Evolutionary conservation across 1,140 invertebrate genomes (phyloP), one percentile per base, ranked within the genome.

Genomic region (Hyposmocoma kahamanoa): DNA sequence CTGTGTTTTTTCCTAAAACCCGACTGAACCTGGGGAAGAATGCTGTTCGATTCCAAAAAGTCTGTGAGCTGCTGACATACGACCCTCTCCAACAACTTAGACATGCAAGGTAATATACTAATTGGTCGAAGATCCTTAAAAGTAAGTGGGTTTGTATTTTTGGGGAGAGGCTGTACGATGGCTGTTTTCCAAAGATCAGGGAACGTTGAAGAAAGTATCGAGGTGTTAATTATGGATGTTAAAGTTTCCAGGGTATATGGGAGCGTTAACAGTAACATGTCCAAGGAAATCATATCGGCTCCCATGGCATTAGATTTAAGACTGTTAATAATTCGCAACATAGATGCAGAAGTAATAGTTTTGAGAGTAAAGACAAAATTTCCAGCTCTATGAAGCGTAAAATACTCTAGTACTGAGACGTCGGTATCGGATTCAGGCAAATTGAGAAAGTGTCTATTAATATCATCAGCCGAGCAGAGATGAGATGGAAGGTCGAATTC

Each of bases 361-460:
- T 20, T 19, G 2, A 39, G 18, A 39, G 15, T 9, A 20, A 39
- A 39, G 6, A 19, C 20, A 2, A n/a, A 10, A 15, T n/a, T 28
- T 43, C 9, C 13, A 28, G n/a, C n/a, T 15, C n/a, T 43, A 11
- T 43, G 42, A 17, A 22, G 15, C 18, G 22, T 22, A 19, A 10
- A 43, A 43, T 24, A 43, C 8, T 3, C 26, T 9, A 43, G 11
- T 24, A 6, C 13, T 6, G 42, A 43, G 3, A 43, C n/a, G 9
- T 21, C 20, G 11, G n/a, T 34, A 36, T 47, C 22, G 3, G 8
- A 17, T 9, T 18, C 17, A 3, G 26, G 19, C 1, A 47, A 13
- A 13, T 19, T 34, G 5, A 47, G 9, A 17, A 47, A 47, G 9
- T 47, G 28, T 21, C 22, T 32, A 34, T 47, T 47, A 21, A 47